These are phyloP conservation scores for Agrochola lota DNA, from an alignment of 2,888 invertebrate species.

Conservation along the genomic window DNA sequence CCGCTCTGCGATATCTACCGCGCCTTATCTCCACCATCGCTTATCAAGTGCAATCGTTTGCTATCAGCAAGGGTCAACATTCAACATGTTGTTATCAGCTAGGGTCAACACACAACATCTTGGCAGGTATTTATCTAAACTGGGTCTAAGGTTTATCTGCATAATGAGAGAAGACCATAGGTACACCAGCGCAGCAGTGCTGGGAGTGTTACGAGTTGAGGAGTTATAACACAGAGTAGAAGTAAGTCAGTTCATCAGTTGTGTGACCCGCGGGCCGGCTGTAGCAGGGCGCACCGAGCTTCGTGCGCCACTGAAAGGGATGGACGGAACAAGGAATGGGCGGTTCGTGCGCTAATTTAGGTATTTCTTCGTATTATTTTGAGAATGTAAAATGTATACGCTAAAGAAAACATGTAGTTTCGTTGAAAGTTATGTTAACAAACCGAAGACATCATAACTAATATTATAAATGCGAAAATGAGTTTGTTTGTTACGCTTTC, in stretches of 20 bases:
- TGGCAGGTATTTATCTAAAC: conserved; percentile 4
- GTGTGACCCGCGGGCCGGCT: no score
- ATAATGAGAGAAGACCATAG: background rate
- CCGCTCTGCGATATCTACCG: background rate
- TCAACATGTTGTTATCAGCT: background rate
- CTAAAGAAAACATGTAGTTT: no score
- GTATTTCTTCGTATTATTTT: no score
- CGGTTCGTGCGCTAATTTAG: no score
- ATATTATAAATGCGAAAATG: no score
- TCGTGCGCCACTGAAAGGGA: no score
- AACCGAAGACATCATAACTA: no score
- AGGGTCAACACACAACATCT: conserved; percentile 16
- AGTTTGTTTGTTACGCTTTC: no score
- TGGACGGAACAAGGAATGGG: no score
- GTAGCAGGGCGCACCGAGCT: no score
- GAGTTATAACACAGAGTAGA: background rate
- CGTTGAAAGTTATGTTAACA: no score
- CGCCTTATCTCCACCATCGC: conserved; percentile 48
- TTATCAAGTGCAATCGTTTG: conserved; percentile 29
- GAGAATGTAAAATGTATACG: no score
- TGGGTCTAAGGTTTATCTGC: background rate
- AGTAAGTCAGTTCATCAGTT: background rate
- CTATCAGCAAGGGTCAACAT: conserved; percentile 15
- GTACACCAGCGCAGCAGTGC: background rate
- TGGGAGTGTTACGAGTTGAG: background rate